phyloP scores from a whole-genome alignment of 2,113 vertebrate genomes.

The Ageneiosus marmoratus region DNA sequence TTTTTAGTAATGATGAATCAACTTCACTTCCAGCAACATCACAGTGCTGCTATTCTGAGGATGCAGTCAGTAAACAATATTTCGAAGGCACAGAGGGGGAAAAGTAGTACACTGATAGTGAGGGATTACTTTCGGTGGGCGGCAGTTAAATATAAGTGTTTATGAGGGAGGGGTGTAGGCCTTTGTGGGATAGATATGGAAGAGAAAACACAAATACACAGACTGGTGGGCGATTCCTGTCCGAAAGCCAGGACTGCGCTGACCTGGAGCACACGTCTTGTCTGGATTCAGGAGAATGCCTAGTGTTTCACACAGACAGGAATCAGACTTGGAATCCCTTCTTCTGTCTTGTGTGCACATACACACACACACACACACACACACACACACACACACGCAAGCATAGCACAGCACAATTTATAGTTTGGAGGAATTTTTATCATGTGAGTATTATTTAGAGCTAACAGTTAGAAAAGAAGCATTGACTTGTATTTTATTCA shows the following conservation, averaged over 20 bases:
- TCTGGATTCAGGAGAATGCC: constrained; percentile 16
- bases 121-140: constrained; percentile 39
- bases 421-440: neutral
- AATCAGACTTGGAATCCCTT: constrained; percentile 2
- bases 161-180: constrained; percentile 22
- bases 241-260: constrained; percentile 18
- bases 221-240: constrained; percentile 19
- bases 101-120: constrained; percentile 24
- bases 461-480: neutral
- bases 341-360: neutral
- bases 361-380: constrained; percentile 9
- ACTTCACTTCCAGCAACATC: constrained; percentile 26
- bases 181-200: constrained; percentile 25
- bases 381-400: neutral
- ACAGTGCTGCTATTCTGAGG: constrained; percentile 4
- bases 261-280: constrained; percentile 19
- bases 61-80: constrained; percentile 26
- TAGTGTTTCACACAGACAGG: constrained; percentile 10
- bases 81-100: constrained; percentile 15
- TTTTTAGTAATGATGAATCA: constrained; percentile 28
- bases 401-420: neutral
- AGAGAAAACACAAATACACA: constrained; percentile 32
- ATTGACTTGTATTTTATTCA: too few relatives aligned
- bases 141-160: constrained; percentile 44
- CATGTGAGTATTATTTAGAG: neutral